Conservation (phyloP, 2,888 invertebrate genomes). For the Melanostoma mellinum region DNA sequence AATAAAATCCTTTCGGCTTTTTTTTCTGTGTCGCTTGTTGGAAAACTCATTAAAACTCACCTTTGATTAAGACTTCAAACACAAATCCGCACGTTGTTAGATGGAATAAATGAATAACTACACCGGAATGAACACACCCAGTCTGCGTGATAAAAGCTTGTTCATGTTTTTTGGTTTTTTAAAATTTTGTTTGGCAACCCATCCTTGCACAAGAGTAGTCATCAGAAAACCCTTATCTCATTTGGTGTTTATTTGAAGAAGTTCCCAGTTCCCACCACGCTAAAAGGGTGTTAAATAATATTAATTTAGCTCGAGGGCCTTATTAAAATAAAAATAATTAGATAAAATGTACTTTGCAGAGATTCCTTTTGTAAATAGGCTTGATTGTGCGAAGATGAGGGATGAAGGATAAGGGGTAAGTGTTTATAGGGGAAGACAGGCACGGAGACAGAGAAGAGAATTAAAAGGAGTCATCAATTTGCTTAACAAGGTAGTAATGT, state of each 20-base stretch:
- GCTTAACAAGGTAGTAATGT: neutral
- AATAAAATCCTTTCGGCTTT: constrained; percentile 15
- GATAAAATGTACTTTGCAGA: constrained; percentile 29
- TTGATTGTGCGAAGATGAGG: neutral
- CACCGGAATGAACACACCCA: neutral
- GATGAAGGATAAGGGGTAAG: too few relatives aligned
- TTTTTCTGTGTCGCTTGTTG: constrained; percentile 11
- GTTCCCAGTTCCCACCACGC: neutral
- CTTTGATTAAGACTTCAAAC: constrained; percentile 66
- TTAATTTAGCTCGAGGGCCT: constrained; percentile 53
- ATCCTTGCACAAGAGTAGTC: too few relatives aligned
- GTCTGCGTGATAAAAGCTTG: constrained; percentile 43
- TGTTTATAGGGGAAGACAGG: too few relatives aligned
- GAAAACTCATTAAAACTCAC: constrained; percentile 61
- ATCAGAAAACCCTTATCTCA: neutral
- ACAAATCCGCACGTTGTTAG: constrained; percentile 26
- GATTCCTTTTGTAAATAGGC: neutral
- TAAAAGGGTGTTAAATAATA: constrained; percentile 53
- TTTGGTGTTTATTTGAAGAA: constrained; percentile 11
- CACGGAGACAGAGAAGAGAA: neutral
- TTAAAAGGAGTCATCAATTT: constrained; percentile 5
- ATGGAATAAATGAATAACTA: too few relatives aligned
- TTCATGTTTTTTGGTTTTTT: constrained; percentile 38
- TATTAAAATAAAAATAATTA: constrained; percentile 51
- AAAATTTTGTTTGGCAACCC: too few relatives aligned